phyloP scores from a whole-genome alignment of 2,888 invertebrate species.

The Lycocerus yunnanus region DNA sequence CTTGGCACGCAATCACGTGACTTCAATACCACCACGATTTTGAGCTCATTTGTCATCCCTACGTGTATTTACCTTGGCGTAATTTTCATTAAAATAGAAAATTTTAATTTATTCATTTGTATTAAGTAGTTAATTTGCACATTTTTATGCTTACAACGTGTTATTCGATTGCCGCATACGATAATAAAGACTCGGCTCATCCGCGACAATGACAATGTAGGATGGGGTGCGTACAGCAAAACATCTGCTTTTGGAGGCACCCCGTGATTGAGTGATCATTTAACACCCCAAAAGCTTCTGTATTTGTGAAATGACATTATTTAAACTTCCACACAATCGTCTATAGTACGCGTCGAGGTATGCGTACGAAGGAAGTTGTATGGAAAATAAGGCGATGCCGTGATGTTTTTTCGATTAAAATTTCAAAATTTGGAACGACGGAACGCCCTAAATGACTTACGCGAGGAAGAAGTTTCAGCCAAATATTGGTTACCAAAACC shows the following conservation, averaged over 20 bases:
- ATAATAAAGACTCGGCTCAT: constrained; percentile 26
- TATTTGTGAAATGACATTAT: constrained; percentile 40
- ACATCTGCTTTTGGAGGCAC: constrained; percentile 39
- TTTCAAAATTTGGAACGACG: no score
- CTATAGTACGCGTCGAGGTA: constrained; percentile 12
- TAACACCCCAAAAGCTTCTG: constrained; percentile 40
- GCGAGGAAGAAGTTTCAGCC: no score
- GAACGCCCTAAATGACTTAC: no score
- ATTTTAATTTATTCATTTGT: constrained; percentile 1
- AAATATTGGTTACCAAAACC: not conserved
- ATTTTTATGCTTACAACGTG: not conserved
- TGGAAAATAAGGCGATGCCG: no score
- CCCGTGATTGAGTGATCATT: constrained; percentile 42
- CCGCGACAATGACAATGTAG: constrained; percentile 22
- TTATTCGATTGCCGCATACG: not conserved
- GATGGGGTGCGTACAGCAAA: constrained; percentile 27
- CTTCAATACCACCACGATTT: constrained; percentile 21
- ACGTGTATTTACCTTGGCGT: constrained; percentile 15
- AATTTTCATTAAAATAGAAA: not conserved
- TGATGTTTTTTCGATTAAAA: no score
- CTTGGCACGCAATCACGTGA: constrained; percentile 52
- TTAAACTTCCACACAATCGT: constrained; percentile 28
- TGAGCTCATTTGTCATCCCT: constrained; percentile 18
- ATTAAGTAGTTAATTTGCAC: not conserved
- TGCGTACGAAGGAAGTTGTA: no score